phyloP scores from a whole-genome alignment of 2,113 vertebrate species.

The Acinonyx jubatus region DNA sequence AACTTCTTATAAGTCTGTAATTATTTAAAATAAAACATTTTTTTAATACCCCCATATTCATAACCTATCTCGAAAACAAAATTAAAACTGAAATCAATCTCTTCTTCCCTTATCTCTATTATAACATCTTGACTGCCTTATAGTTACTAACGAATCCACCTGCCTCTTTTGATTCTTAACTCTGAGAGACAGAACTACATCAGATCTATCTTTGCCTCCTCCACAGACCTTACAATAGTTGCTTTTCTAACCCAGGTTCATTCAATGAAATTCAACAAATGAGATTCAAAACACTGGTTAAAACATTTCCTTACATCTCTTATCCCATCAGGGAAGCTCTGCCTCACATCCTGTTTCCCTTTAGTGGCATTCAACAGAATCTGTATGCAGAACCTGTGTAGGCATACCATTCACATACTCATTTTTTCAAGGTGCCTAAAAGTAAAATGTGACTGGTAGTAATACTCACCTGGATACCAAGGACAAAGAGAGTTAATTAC shows the following conservation, averaged over 20 bases:
- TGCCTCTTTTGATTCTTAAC: not conserved
- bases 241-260: slow-evolving; percentile 11
- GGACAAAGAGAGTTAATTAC: slow-evolving; percentile 50
- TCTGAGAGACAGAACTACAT: not conserved
- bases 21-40: slow-evolving; percentile 16
- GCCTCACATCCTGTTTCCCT: not conserved
- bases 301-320: not conserved
- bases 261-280: slow-evolving; percentile 47
- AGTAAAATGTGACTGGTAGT: not conserved
- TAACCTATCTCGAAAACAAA: not conserved
- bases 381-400: not conserved
- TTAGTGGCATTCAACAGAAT: not conserved
- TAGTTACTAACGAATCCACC: not conserved
- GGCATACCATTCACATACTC: not conserved
- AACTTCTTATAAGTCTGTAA: not conserved
- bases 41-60: not conserved
- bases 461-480: slow-evolving; percentile 8
- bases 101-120: not conserved
- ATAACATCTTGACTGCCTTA: not conserved
- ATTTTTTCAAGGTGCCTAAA: not conserved
- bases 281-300: not conserved
- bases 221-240: not conserved
- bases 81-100: not conserved
- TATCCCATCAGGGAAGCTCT: not conserved
- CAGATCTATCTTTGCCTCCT: not conserved